phyloP scores from a whole-genome alignment of 2,888 invertebrate genomes.

The Sabatieria punctata region DNA sequence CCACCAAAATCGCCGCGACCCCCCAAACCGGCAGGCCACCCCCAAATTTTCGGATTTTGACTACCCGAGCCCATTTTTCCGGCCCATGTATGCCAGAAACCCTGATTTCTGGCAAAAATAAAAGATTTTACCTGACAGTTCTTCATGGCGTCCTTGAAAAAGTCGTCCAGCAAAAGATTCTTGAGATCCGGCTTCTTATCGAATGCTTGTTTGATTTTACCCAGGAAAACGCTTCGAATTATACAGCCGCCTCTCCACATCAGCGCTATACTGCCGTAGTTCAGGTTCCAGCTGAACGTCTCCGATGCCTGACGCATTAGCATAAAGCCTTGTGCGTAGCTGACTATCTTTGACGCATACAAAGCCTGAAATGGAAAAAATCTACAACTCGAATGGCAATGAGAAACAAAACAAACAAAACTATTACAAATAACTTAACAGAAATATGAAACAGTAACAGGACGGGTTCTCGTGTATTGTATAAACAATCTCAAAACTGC shows the following conservation, averaged over 20 bases:
- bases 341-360: conserved; percentile 92
- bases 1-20: too few species aligned
- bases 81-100: too few species aligned
- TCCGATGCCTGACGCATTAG: conserved; percentile 52
- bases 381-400: too few species aligned
- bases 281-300: conserved; percentile 77
- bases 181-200: conserved; percentile 65
- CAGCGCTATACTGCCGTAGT: conserved; percentile 89
- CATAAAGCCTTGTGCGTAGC: conserved; percentile 75
- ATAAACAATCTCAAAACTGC: too few species aligned
- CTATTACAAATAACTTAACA: too few species aligned
- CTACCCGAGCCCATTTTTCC: too few species aligned
- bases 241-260: conserved; percentile 99
- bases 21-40: too few species aligned
- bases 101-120: too few species aligned
- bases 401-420: too few species aligned
- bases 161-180: conserved; percentile 76
- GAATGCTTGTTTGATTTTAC: conserved; percentile 80
- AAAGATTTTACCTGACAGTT: conserved; percentile 46
- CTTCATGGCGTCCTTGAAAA: conserved; percentile 67
- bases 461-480: too few species aligned
- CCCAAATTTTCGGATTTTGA: too few species aligned
- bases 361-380: conserved; percentile 48
- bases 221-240: conserved; percentile 64
- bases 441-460: too few species aligned